Percentiles rank a stretch among this genome's conserved stretches.
Conservation (phyloP, 2,113 vertebrate genomes). For the Halcyon malimbica region DNA sequence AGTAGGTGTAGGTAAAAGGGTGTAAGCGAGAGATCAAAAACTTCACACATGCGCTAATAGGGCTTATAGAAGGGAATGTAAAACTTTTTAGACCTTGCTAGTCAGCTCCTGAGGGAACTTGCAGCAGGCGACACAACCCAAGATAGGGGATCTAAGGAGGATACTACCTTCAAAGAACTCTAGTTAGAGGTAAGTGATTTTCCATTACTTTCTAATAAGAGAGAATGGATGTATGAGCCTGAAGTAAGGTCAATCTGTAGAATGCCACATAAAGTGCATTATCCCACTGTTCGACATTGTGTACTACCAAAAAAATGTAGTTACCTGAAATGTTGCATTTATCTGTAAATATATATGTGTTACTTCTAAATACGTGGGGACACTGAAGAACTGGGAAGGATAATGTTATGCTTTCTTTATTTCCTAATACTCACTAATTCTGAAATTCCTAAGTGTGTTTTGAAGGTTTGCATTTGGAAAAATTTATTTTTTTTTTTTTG, state of each 20-base stretch:
- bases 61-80: conserved; percentile 75
- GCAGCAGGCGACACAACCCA: conserved; percentile 80
- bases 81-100: conserved; percentile 77
- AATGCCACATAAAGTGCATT: conserved; percentile 45
- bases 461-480: background rate
- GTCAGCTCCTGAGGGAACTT: conserved; percentile 74
- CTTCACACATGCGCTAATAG: conserved; percentile 79
- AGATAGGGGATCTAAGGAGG: conserved; percentile 83
- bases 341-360: background rate
- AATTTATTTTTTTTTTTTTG: background rate
- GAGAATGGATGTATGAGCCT: conserved; percentile 33
- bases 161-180: conserved; percentile 82
- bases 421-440: background rate
- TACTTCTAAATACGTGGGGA: background rate
- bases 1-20: conserved; percentile 48
- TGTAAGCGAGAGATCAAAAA: conserved; percentile 33
- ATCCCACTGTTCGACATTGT: conserved; percentile 71
- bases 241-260: conserved; percentile 12
- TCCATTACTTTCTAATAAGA: conserved; percentile 52
- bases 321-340: background rate
- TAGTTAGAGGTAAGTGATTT: conserved; percentile 83
- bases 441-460: background rate
- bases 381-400: background rate
- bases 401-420: background rate
- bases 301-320: conserved; percentile 32